These are phyloP conservation scores for Emmelina monodactyla DNA, from an alignment of 2,888 invertebrate species.

Conservation along the genomic window DNA sequence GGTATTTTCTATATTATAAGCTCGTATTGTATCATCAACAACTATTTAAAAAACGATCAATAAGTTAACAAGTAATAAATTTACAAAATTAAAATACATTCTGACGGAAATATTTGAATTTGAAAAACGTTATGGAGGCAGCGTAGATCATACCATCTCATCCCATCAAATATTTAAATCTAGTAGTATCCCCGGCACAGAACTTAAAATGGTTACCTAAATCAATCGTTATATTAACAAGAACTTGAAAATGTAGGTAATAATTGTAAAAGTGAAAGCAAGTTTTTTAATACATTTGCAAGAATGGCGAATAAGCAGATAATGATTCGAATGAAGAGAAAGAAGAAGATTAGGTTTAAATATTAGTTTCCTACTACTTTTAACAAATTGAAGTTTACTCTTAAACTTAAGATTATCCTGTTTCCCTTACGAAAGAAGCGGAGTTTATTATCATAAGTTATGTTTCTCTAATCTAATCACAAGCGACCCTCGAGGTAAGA, in stretches of 20 bases:
- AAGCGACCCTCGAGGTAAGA: slow-evolving; percentile 23
- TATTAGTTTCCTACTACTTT: neutral
- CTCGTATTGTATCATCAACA: slow-evolving; percentile 30
- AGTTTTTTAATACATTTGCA: slow-evolving; percentile 38
- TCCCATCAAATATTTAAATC: too few relatives aligned
- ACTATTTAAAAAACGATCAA: too few relatives aligned
- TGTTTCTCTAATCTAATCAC: slow-evolving; percentile 27
- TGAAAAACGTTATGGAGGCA: too few relatives aligned
- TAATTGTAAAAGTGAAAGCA: slow-evolving; percentile 37
- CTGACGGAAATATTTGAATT: too few relatives aligned
- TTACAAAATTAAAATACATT: too few relatives aligned
- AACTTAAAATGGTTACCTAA: too few relatives aligned
- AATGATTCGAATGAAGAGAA: slow-evolving; percentile 34
- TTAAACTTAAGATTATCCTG: neutral
- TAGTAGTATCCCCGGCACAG: too few relatives aligned
- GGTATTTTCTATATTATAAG: slow-evolving; percentile 49
- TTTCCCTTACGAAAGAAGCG: slow-evolving; percentile 22
- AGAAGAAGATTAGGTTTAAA: slow-evolving; percentile 13
- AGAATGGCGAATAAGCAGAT: slow-evolving; percentile 47
- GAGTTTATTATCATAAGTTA: slow-evolving; percentile 21
- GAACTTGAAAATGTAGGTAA: too few relatives aligned
- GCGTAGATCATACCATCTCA: too few relatives aligned
- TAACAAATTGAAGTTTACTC: neutral
- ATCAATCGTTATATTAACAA: too few relatives aligned
- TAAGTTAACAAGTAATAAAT: slow-evolving; percentile 12